These are phyloP conservation scores for Ennomos fuscantarius DNA, from an alignment of 2,888 invertebrate genomes.

Conservation along the genomic window DNA sequence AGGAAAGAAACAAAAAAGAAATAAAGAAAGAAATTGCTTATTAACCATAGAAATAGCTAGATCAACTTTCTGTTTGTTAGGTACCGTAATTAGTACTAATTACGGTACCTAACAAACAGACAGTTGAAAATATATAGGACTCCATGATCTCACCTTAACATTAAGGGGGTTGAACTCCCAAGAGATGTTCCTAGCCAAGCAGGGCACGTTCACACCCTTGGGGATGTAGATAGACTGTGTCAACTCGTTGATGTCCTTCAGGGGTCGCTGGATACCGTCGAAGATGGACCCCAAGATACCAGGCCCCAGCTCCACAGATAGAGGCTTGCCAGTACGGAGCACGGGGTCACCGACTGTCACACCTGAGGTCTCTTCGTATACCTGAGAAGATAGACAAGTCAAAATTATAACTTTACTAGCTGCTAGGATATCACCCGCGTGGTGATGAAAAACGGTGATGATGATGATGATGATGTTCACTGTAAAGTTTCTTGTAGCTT, in stretches of 20 bases:
- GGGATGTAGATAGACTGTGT: conserved; percentile 92
- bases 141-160: conserved; percentile 87
- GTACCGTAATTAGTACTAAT: too few relatives aligned
- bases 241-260: conserved; percentile 29
- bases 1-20: too few relatives aligned
- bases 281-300: conserved; percentile 99
- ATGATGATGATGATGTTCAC: too few relatives aligned
- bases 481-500: too few relatives aligned
- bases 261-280: conserved; percentile 90
- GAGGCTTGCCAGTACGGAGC: conserved; percentile 98
- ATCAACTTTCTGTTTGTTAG: too few relatives aligned
- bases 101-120: too few relatives aligned
- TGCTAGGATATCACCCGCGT: too few relatives aligned
- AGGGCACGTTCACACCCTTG: conserved; percentile 98
- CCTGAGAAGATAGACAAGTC: conserved; percentile 71
- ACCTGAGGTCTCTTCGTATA: conserved; percentile 98
- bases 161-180: conserved; percentile 98
- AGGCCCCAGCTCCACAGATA: conserved; percentile 99
- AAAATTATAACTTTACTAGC: not conserved
- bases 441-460: too few relatives aligned
- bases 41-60: too few relatives aligned
- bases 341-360: conserved; percentile 99
- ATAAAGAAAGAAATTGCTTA: too few relatives aligned
- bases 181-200: conserved; percentile 89
- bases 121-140: too few relatives aligned